Evolutionary conservation across 2,797 vertebrate genomes (phyloP), one percentile per base, ranked within the genome.

Genomic region (Pristis pectinata): DNA sequence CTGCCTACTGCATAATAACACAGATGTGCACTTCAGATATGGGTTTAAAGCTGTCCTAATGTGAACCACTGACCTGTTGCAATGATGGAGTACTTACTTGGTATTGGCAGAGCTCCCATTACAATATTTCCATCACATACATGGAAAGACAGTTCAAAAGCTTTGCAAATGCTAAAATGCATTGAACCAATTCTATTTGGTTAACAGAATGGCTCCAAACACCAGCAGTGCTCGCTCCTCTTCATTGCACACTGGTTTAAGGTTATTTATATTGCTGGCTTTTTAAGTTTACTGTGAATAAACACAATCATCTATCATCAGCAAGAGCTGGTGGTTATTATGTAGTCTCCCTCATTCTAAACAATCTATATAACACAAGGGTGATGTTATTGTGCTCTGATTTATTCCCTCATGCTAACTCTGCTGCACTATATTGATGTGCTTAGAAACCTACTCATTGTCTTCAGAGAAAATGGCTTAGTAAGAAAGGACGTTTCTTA

Each of bases 221-320:
- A 74, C 27, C 27, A 74, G 44, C 27, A 93, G 5, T 2, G 6
- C 15, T 93, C 30, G 41, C 37, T 74, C 44, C 30, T 30, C 49
- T 49, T 13, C 41, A n/a, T 11, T 27, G 49, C 64, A 44, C 37
- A 27, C 22, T 7, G 64, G 44, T 41, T 74, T 41, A 74, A 30
- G 41, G 72, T 74, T 93, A 93, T 74, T 93, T 44, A 93, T n/a
- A 19, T 37, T 64, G 64, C 59, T 92, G 37, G 64, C 89, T 10
- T 92, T 92, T 92, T 92, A 92, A 70, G n/a, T 70, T 92, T 92
- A 70, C 64, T 92, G 89, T 41, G 61, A 92, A 44, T 92, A 67
- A 92, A 92, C 37, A 92, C 8, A 27, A 44, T 70, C 64, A 92
- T 92, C 89, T 37, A 92, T 92, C 89, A 92, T 44, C 59, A 17